Evolutionary conservation across 64 coral and sea anemone genomes (phyloP).

Genomic region (Porites australiensis): DNA sequence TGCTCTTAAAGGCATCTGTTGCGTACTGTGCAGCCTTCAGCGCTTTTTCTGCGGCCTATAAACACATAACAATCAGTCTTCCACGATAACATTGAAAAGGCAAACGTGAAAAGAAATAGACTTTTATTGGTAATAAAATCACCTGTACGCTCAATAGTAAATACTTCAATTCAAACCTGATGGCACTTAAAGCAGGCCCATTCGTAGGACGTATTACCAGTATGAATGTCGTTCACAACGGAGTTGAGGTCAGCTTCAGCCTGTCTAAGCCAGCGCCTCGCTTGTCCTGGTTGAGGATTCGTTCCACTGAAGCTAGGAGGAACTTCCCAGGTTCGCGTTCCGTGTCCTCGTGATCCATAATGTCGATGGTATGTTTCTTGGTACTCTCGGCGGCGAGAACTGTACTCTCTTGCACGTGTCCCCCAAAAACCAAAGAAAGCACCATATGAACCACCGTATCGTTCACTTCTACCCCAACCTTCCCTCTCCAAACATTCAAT

Average conservation of each 20-base stretch:
- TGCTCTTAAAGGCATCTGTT: slow-evolving; percentile 49
- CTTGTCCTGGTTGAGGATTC: slow-evolving; percentile 68
- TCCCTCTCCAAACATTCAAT: slow-evolving; percentile 32
- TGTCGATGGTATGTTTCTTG: neutral
- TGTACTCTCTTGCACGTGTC: slow-evolving; percentile 21
- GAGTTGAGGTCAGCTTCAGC: slow-evolving; percentile 52
- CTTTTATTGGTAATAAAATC: too few species aligned
- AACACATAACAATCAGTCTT: too few species aligned
- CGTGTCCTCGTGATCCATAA: neutral
- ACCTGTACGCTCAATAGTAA: too few species aligned
- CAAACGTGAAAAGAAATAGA: too few species aligned
- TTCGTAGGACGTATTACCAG: slow-evolving; percentile 16
- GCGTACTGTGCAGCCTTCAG: slow-evolving; percentile 26
- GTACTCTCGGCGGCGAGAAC: slow-evolving; percentile 19
- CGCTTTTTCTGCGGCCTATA: slow-evolving; percentile 33
- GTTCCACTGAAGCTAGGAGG: slow-evolving; percentile 27
- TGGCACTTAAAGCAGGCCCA: slow-evolving; percentile 68
- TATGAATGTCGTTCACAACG: slow-evolving; percentile 5
- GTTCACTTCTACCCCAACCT: too few species aligned
- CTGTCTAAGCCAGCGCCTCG: slow-evolving; percentile 65
- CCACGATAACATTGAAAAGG: too few species aligned
- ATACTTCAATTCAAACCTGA: too few species aligned
- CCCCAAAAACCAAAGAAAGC: slow-evolving; percentile 18
- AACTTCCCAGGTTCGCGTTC: neutral
- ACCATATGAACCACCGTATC: neutral